Base-by-base conservation (phyloP, 2,888 invertebrate genomes). In the Lithophane socia region DNA sequence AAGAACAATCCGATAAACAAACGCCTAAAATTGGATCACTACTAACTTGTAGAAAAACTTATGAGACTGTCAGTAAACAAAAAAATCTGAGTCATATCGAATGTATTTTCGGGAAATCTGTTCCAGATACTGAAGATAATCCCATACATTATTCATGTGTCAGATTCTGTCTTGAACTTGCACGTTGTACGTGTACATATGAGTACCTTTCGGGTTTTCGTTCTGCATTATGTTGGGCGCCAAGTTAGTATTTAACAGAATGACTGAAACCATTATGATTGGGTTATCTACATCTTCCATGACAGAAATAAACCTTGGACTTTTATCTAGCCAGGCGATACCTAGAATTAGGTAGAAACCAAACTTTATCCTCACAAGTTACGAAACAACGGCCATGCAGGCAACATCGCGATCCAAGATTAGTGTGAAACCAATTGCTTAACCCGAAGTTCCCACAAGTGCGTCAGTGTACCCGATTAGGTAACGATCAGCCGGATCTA, bases 401-500 rank as follows among this genome's bases (percentile, higher is more conserved):
- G 73, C 79, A 70, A 63, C 54, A 77, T 75, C 63, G 67, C 70
- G 77, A 79, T 79, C 65, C 70, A 80, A 82, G 80, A 83, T 82
- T 74, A 87, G 78, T 87, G 88, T 90, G 88, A 91, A 91, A 92
- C 90, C 91, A 93, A 94, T 94, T 94, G 92, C 93, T 92, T 90
- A 92, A 93, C 90, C 87, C 83, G 87, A 82, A 88, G 90, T 95
- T 95, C 94, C 93, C 94, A 93, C 92, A 94, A 95, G 93, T 94
- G 94, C 95, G 94, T 95, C 94, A 94, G 90, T 89, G 88, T 87
- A 87, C 85, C 80, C 89, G 91, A 92, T 96, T 95, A 95, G 92
- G 94, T 94, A 95, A 95, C 94, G 86, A 93, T 93, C 93, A 93
- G 92, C 96, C 95, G 95, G 96, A 96, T 94, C 94, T 94, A 92